Base-by-base conservation (phyloP, 2,113 vertebrate species). In the Crotalus viridis region DNA sequence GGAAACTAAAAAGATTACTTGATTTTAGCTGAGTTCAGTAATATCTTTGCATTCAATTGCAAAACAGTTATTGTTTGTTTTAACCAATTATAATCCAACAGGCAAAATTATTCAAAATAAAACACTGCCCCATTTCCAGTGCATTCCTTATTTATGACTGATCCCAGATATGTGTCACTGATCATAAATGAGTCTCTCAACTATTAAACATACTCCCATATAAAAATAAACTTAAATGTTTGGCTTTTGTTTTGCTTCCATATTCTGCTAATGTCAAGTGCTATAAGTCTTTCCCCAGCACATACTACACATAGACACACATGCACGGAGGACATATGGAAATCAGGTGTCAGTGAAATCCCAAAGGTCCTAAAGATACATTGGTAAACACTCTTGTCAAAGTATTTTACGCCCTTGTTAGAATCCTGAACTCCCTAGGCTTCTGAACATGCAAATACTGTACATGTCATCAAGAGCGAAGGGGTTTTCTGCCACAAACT, bases 21-120 rank as follows among this genome's bases (percentile, higher is more conserved):
- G 97, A 98, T 98, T 98, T 98, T 96, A 92, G 94, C 97, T 96
- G 96, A 97, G 96, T 96, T 95, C 95, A 92, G 95, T 97, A 97
- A 96, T 97, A 97, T 95, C 96, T 96, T 93, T 94, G 96, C 94
- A 5, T 96, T 96, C 52, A 52, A 87, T 85, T 96, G 95, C 87
- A 94, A 89, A 91, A 93, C 10, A 0, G 92, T 95, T 97, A 96
- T 97, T 98, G 97, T 98, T 98, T 98, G 97, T 96, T 97, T 97
- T 97, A 97, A 97, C 96, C 97, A 97, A 97, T 97, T 97, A 97
- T 96, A 96, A 96, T 92, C 93, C 96, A 96, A 92, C 95, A 96
- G 93, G 94, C 96, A 96, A 97, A 95, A 97, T 96, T 94, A 95
- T 96, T 96, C 86, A 95, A 94, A 96, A 94, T 96, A 87, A 95